Base-by-base conservation (phyloP, 2,113 vertebrate genomes). In the Sitta europaea region DNA sequence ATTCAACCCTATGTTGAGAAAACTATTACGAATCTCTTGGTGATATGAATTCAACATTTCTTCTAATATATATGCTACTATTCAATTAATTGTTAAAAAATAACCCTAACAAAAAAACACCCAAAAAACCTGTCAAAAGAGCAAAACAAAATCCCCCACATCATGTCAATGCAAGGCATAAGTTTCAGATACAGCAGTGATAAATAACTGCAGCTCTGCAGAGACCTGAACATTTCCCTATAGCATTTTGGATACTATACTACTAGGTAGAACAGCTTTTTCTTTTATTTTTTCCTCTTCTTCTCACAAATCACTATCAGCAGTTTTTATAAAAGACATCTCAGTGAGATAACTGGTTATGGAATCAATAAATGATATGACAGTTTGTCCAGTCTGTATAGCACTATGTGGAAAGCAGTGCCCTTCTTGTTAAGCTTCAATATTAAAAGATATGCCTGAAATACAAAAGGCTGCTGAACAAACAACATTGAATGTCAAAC, bases 371-470 rank as follows among this genome's bases (percentile, higher is more conserved):
- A 74, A 95, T 85, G 75, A 95, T 91, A 91, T 92, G 84, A 86
- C 96, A 94, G 88, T 91, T 96, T 94, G 97, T 97, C 96, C 95
- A 91, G 93, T 72, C 89, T 29, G 3, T 80, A 72, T 29, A 86
- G 78, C 86, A 31, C 55, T 81, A 96, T 4, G 28, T 85, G 86
- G 81, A 90, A 94, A 96, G 80, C 57, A 94, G 76, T 94, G 91
- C 80, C 95, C 85, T 97, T 96, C 93, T 97, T 91, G 82, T 96
- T 97, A 96, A 95, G 85, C 92, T 85, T 97, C 94, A 95, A 71
- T 93, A 96, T 96, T 96, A 97, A 95, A 97, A 97, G 94, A 97
- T 97, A 97, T 80, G 86, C 92, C 91, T 86, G 93, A 97, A 97
- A 97, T 87, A 96, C 79, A 94, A 81, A 93, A 97, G 95, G 95